Percentiles rank a stretch among this genome's conserved stretches.
Conservation (phyloP, 2,888 invertebrate species). For the Dinocampus coccinellae region DNA sequence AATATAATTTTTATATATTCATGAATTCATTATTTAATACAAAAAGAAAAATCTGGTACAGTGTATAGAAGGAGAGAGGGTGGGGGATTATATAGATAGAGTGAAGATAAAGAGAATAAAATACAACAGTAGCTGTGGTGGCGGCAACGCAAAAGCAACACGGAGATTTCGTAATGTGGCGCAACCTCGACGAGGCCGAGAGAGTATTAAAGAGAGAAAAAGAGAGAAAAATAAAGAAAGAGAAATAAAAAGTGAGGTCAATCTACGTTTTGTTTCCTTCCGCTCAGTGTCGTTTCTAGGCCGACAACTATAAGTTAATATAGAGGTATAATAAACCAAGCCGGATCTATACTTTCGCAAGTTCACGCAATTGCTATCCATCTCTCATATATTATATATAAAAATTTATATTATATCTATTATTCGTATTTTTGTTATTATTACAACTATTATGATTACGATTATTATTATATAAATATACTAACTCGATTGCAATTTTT, state of each 20-base stretch:
- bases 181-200: constrained; percentile 34
- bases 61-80: background rate
- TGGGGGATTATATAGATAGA: background rate
- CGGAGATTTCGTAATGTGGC: constrained; percentile 37
- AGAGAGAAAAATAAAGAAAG: background rate
- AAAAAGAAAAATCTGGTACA: too few species aligned
- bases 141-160: constrained; percentile 19
- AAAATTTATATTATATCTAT: too few species aligned
- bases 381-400: background rate
- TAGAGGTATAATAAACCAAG: constrained; percentile 31
- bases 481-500: background rate
- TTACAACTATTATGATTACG: too few species aligned
- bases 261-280: constrained; percentile 27
- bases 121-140: too few species aligned
- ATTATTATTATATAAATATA: too few species aligned
- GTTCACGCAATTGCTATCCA: constrained; percentile 19
- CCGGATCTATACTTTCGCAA: constrained; percentile 38
- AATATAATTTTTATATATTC: too few species aligned
- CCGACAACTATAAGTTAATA: too few species aligned
- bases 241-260: constrained; percentile 19
- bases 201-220: background rate
- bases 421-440: too few species aligned
- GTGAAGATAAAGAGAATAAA: background rate
- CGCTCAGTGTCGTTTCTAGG: constrained; percentile 33
- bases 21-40: too few species aligned